Evolutionary conservation across 2,888 invertebrate genomes (phyloP).

Genomic region (Drosophila lutescens): DNA sequence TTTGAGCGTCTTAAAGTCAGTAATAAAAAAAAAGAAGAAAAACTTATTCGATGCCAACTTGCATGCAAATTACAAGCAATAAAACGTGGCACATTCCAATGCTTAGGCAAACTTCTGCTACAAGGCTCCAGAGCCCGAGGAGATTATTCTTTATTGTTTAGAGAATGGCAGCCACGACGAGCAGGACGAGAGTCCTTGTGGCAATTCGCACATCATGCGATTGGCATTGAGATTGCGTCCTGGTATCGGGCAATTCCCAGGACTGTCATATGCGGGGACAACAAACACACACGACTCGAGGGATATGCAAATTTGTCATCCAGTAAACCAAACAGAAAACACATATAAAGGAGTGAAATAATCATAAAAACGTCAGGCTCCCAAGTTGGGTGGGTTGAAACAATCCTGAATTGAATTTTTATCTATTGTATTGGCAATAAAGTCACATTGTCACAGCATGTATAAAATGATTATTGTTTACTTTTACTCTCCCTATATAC

Average conservation of each 20-base stretch:
- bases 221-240: slow-evolving; percentile 79
- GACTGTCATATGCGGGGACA: slow-evolving; percentile 69
- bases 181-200: slow-evolving; percentile 61
- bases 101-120: slow-evolving; percentile 64
- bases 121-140: slow-evolving; percentile 43
- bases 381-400: slow-evolving; percentile 12
- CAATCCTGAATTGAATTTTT: slow-evolving; percentile 84
- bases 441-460: slow-evolving; percentile 74
- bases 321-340: slow-evolving; percentile 59
- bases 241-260: slow-evolving; percentile 77
- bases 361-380: slow-evolving; percentile 80
- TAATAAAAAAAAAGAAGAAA: slow-evolving; percentile 61
- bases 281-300: slow-evolving; percentile 20
- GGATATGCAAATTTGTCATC: slow-evolving; percentile 79
- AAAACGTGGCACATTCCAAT: slow-evolving; percentile 71
- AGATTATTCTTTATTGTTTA: slow-evolving; percentile 83
- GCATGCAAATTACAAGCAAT: slow-evolving; percentile 78
- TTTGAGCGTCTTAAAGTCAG: slow-evolving; percentile 66
- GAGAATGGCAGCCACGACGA: slow-evolving; percentile 44
- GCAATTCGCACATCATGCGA: slow-evolving; percentile 84
- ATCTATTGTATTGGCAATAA: slow-evolving; percentile 79
- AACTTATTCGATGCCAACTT: slow-evolving; percentile 51
- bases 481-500: slow-evolving; percentile 8
- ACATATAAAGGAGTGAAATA: slow-evolving; percentile 80
- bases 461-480: slow-evolving; percentile 68